A percentile compares a stretch with the other conserved stretches of the same genome.
phyloP scores from a whole-genome alignment of 2,888 invertebrate species.

The Catocala fraxini region DNA sequence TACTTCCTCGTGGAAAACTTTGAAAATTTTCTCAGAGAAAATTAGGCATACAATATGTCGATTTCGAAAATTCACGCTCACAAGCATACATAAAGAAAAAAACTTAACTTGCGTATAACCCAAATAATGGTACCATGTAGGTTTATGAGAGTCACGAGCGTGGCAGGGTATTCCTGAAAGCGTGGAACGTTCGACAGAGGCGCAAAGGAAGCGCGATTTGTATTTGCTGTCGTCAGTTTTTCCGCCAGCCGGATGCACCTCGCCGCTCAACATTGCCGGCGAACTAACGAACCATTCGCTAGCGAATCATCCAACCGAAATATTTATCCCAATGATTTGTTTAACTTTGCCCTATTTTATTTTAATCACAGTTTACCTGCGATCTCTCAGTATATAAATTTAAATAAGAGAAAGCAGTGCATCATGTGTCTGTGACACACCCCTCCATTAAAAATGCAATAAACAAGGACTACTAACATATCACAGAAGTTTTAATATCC shows the following conservation, averaged over 20 bases:
- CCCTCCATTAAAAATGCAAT: too few relatives aligned
- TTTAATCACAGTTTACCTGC: slow-evolving; percentile 39
- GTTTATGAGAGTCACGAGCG: background rate
- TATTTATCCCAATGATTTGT: slow-evolving; percentile 73
- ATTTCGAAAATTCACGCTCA: too few relatives aligned
- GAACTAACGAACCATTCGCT: slow-evolving; percentile 82
- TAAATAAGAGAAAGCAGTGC: background rate
- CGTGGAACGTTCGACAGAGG: slow-evolving; percentile 5
- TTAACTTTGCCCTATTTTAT: slow-evolving; percentile 59
- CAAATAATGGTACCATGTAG: slow-evolving; percentile 8
- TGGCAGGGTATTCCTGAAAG: background rate
- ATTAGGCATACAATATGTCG: too few relatives aligned
- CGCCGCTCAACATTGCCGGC: slow-evolving; percentile 66
- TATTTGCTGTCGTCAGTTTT: slow-evolving; percentile 79
- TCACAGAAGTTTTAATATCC: too few relatives aligned
- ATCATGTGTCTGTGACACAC: background rate
- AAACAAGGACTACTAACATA: too few relatives aligned
- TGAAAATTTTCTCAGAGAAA: too few relatives aligned
- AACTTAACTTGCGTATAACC: too few relatives aligned
- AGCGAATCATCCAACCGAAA: slow-evolving; percentile 70
- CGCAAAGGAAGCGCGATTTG: slow-evolving; percentile 74
- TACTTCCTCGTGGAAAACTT: too few relatives aligned
- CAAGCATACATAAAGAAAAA: too few relatives aligned
- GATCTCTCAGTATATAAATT: background rate
- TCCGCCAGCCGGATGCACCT: slow-evolving; percentile 70